Evolutionary conservation across 92 coral and sea anemone species (phyloP), one percentile per base, ranked within the genome.

Genomic region (Parazoanthus darwini): DNA sequence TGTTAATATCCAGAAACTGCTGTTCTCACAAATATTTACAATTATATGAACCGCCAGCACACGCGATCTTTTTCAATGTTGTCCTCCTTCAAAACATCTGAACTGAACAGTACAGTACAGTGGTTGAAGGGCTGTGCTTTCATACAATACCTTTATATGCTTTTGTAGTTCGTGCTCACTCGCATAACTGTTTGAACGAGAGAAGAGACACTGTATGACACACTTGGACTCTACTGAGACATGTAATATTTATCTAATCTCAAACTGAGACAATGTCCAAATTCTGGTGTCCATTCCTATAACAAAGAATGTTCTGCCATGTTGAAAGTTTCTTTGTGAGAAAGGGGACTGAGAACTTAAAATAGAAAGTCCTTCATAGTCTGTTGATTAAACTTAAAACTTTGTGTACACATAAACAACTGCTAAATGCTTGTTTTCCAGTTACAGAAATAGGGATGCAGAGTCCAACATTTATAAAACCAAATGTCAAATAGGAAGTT

Each of bases 141-240:
- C 86, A 93, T 95, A 95, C 98, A 95, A 95, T 95, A 95, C 98
- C 98, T 95, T 94, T 87, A 90, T 81, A 82, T 95, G 98, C 91
- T 88, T 91, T 95, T 91, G 98, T 86, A 91, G 98, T 88, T 94
- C 98, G 94, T 92, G 96, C 89, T 95, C 98, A 95, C 94, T 92
- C 91, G 96, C 93, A 91, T 80, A 93, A 95, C 98, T 95, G 98
- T 95, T 95, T 89, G 87, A 95, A 95, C 87, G 94, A 93, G 98
- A 95, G 98, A 95, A 94, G 94, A 93, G 92, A 95, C 91, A 93
- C 79, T 91, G 92, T 95, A 93, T 93, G 93, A 93, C 93, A 94
- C 91, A 90, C 91, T 93, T 94, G 95, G 54, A 85, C 80, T 90
- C 82, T 84, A 88, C 63, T 66, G 63, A 75, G 74, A 80, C 80